phyloP scores from a whole-genome alignment of 2,888 invertebrate genomes.

The Neoaliturus tenellus region DNA sequence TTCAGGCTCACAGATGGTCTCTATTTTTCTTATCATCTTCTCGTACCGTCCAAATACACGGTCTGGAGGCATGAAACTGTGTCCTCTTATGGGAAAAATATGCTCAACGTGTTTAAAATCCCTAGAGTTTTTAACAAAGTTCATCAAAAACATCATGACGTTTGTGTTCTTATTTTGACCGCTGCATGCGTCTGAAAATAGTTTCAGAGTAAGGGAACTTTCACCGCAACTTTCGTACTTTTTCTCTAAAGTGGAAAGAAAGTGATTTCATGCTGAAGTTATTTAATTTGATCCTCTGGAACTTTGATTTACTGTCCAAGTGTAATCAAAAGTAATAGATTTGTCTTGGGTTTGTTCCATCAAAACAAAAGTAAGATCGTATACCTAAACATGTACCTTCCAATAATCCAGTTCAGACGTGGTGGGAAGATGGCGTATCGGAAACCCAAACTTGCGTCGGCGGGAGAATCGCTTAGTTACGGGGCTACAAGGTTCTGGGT shows the following conservation, averaged over 20 bases:
- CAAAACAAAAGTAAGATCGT: constrained; percentile 48
- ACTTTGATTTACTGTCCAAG: constrained; percentile 43
- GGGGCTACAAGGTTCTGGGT: no score
- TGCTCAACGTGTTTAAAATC: constrained; percentile 39
- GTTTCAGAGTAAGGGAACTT: constrained; percentile 26
- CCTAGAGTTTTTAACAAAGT: constrained; percentile 42
- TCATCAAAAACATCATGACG: constrained; percentile 40
- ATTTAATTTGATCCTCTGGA: constrained; percentile 37
- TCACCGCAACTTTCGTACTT: neutral
- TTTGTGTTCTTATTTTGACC: constrained; percentile 51
- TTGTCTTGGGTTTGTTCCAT: constrained; percentile 10
- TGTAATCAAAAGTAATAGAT: constrained; percentile 41
- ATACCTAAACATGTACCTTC: constrained; percentile 52
- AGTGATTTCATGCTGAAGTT: constrained; percentile 30
- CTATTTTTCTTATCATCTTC: constrained; percentile 37
- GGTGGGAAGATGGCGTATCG: no score
- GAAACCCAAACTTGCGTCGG: no score
- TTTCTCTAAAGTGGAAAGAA: constrained; percentile 12
- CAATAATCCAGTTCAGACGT: no score
- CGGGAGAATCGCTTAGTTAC: no score
- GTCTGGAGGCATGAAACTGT: constrained; percentile 57
- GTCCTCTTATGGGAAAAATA: constrained; percentile 52
- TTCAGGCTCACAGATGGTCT: constrained; percentile 48
- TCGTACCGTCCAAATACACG: constrained; percentile 37
- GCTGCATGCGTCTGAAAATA: constrained; percentile 48